These are phyloP conservation scores for Drosophila nebulosa DNA, from an alignment of 1,140 invertebrate species.

Conservation along the genomic window DNA sequence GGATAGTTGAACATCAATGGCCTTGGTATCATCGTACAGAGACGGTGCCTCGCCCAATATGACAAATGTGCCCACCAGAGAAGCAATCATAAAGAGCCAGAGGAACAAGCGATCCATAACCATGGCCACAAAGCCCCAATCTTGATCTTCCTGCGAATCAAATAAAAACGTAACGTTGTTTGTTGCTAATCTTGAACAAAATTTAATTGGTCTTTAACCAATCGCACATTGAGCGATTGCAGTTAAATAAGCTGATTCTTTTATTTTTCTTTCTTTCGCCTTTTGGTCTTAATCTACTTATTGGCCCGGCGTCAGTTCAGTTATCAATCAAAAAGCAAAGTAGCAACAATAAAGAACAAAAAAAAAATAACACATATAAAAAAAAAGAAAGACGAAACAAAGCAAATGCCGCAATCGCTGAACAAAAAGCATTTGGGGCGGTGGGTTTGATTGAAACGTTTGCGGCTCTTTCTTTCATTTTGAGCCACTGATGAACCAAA, in stretches of 20 bases:
- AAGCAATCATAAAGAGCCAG: conserved; percentile 96
- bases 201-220: conserved; percentile 47
- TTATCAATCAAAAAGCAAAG: conserved; percentile 67
- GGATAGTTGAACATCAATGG: conserved; percentile 93
- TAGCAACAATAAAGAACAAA: conserved; percentile 22
- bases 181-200: neutral
- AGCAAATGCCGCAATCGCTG: conserved; percentile 28
- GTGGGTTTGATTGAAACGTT: conserved; percentile 56
- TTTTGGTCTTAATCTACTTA: conserved; percentile 68
- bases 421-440: conserved; percentile 47
- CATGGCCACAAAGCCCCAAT: conserved; percentile 99
- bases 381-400: conserved; percentile 18
- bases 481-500: conserved; percentile 6
- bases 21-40: conserved; percentile 89
- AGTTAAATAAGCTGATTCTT: conserved; percentile 54
- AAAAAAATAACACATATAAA: conserved; percentile 41
- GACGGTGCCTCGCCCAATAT: conserved; percentile 95
- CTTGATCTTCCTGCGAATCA: conserved; percentile 93
- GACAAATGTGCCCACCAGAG: conserved; percentile 92
- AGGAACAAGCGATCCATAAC: conserved; percentile 98
- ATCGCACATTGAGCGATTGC: conserved; percentile 64
- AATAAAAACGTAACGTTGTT: neutral
- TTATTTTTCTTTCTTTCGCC: neutral
- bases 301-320: conserved; percentile 42
- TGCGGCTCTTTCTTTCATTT: neutral